These are phyloP conservation scores for Jacana jacana DNA, from an alignment of 2,113 vertebrate species.

Conservation along the genomic window DNA sequence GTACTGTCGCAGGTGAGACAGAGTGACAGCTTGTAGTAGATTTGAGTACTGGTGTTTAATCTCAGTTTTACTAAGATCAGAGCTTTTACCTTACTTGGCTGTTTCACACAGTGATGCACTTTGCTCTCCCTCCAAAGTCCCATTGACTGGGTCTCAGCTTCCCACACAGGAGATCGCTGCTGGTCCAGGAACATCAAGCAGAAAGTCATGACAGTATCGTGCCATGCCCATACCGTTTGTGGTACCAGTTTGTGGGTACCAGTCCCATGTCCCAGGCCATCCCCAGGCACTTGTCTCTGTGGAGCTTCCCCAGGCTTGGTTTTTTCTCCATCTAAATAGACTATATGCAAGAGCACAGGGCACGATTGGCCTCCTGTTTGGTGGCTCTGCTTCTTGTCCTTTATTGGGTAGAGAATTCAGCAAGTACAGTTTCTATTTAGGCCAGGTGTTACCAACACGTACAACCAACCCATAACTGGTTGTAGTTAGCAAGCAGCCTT, in stretches of 20 bases:
- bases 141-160: not conserved
- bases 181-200: not conserved
- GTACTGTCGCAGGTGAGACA: not conserved
- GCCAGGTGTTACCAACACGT: not conserved
- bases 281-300: not conserved
- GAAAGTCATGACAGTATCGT: not conserved
- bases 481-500: not conserved
- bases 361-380: not conserved
- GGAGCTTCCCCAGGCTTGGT: not conserved
- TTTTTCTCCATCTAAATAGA: not conserved
- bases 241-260: not conserved
- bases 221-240: not conserved
- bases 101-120: not conserved
- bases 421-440: not conserved
- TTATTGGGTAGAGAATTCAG: not conserved
- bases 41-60: not conserved
- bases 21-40: not conserved
- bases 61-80: not conserved
- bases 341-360: not conserved
- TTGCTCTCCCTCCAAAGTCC: not conserved
- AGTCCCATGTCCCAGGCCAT: not conserved
- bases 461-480: not conserved
- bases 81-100: not conserved
- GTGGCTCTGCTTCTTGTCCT: not conserved
- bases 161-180: not conserved